These are phyloP conservation scores for Crocuta crocuta DNA, from an alignment of 2,113 vertebrate genomes.

Conservation along the genomic window DNA sequence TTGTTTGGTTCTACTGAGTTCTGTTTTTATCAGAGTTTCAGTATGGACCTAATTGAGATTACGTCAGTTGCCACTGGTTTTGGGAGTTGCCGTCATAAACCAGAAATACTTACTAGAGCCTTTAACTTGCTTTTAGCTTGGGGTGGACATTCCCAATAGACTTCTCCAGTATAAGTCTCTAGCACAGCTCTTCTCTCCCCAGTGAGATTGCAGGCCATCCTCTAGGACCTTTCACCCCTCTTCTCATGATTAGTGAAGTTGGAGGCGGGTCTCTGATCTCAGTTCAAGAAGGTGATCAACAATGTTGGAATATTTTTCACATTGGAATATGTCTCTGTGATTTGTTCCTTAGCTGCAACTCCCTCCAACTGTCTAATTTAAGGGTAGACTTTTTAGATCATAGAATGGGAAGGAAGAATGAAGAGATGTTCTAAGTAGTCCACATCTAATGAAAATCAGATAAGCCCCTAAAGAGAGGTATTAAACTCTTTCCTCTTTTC, in stretches of 20 bases:
- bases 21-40: constrained; percentile 18
- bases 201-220: not conserved
- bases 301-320: not conserved
- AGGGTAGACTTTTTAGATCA: not conserved
- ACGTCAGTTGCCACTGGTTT: not conserved
- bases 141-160: not conserved
- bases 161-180: not conserved
- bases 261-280: not conserved
- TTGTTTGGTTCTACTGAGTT: not conserved
- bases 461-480: not conserved
- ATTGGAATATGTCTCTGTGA: not conserved
- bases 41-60: not conserved
- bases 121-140: not conserved
- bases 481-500: not conserved
- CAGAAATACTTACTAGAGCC: not conserved
- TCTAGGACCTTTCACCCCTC: not conserved
- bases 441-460: constrained; percentile 40
- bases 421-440: not conserved
- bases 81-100: not conserved
- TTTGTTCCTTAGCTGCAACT: not conserved
- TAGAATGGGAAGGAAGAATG: constrained; percentile 5
- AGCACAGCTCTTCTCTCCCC: not conserved
- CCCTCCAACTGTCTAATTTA: not conserved
- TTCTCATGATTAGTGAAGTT: not conserved
- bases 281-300: not conserved